Percentiles rank a stretch among this genome's conserved stretches.
These are phyloP conservation scores for Hetaerina americana DNA, from an alignment of 1,140 invertebrate species.

Conservation along the genomic window DNA sequence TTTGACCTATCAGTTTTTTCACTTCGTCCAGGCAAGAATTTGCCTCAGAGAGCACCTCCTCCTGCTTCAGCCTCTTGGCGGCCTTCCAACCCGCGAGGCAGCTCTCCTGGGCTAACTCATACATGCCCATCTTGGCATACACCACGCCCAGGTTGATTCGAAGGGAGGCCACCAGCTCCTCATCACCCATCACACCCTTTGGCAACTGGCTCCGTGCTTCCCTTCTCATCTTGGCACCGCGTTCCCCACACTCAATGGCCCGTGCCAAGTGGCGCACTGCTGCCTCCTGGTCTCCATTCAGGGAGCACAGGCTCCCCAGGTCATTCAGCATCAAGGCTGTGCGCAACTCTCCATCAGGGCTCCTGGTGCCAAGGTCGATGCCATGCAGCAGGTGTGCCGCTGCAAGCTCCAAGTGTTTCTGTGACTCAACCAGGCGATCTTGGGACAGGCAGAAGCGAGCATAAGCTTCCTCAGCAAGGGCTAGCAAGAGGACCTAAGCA, in stretches of 20 bases:
- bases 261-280: conserved; percentile 56
- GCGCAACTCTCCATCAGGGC: conserved; percentile 45
- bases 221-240: conserved; percentile 16
- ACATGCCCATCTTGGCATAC: conserved; percentile 54
- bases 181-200: conserved; percentile 40
- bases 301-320: conserved; percentile 57
- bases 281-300: conserved; percentile 46
- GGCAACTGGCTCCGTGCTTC: not conserved
- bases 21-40: conserved; percentile 41
- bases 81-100: conserved; percentile 58
- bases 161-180: conserved; percentile 52
- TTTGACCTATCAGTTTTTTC: conserved; percentile 9
- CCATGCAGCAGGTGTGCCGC: conserved; percentile 49
- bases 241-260: conserved; percentile 51
- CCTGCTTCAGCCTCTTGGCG: conserved; percentile 47
- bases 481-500: conserved; percentile 38
- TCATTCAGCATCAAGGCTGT: conserved; percentile 71
- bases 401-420: conserved; percentile 51
- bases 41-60: conserved; percentile 49
- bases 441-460: conserved; percentile 55
- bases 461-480: conserved; percentile 69
- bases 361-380: conserved; percentile 34
- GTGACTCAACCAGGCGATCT: conserved; percentile 46
- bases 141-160: conserved; percentile 73
- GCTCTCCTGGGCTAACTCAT: conserved; percentile 50